Evolutionary conservation across 2,113 vertebrate genomes (phyloP), one percentile per base, ranked within the genome.

Genomic region (Mastomys coucha): DNA sequence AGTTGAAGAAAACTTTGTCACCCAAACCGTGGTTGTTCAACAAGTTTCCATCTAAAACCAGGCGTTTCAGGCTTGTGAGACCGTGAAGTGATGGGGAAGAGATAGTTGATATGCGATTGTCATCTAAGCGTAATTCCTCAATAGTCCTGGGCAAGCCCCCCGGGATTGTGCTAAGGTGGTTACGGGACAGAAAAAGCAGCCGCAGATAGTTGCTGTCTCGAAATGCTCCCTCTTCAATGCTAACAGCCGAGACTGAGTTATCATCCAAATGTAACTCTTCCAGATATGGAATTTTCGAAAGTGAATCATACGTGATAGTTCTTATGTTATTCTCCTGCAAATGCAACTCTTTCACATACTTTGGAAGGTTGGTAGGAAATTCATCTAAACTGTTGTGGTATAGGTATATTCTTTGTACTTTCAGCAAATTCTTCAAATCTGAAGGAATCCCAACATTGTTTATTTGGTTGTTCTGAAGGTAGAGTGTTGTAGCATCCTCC

Each of bases 401-500:
- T 84, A 99, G 99, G 97, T 99, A 99, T 98, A 99, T 99, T 98
- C 99, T 99, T 98, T 99, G 99, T 96, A 99, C 99, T 95, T 99
- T 99, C 91, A 98, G 97, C 91, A 99, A 99, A 96, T 99, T 99
- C 98, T 99, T 99, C 80, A 99, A 99, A 97, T 99, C 99, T 51
- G 99, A 98, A 89, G 99, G 99, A 98, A 99, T 99, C 67, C 99
- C 99, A 65, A 99, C 99, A 96, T 99, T 99, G 98, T 99, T 99
- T 98, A 99, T 99, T 98, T 99, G 99, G 99, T 99, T 99, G 99
- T 99, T 99, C 98, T 99, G 99, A 98, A 99, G 99, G 98, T 99
- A 99, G 97, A 99, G 99, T 97, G 99, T 99, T 92, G 99, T 99
- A 98, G 99, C 99, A 93, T 99, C 99, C 98, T 98, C 98, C 94